These are phyloP conservation scores for Condylura cristata DNA, from an alignment of 2,113 vertebrate species.

Conservation along the genomic window DNA sequence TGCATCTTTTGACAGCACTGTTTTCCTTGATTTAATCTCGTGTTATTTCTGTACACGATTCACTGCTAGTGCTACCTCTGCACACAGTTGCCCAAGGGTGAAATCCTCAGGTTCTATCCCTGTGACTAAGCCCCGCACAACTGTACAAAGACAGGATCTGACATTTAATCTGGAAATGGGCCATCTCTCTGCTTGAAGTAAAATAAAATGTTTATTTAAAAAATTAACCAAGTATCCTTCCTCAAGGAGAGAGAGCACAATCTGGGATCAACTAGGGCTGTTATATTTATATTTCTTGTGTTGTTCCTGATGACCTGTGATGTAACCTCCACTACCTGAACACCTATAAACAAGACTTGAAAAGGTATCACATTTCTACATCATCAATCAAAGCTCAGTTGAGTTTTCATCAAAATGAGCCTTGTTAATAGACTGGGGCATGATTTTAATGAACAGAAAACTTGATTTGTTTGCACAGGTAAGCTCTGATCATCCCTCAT, in stretches of 20 bases:
- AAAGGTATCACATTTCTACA: background rate
- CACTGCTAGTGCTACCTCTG: no score
- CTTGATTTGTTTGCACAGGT: background rate
- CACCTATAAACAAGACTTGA: background rate
- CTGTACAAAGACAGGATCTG: background rate
- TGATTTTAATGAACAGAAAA: background rate
- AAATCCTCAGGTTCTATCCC: background rate
- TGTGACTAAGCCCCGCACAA: background rate
- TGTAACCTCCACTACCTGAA: background rate
- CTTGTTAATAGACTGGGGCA: background rate
- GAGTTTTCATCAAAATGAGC: background rate
- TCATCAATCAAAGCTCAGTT: background rate
- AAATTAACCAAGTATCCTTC: constrained; percentile 6
- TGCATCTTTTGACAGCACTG: background rate
- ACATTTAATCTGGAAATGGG: constrained; percentile 13
- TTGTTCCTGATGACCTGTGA: background rate
- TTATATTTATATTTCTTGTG: rapidly evolving
- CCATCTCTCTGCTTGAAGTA: background rate
- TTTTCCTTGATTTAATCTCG: background rate
- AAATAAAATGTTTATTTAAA: background rate
- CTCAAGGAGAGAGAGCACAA: background rate
- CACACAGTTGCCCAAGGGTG: background rate
- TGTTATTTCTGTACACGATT: background rate
- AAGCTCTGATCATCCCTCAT: background rate
- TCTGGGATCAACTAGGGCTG: background rate